Conservation (phyloP, 2,797 vertebrate species). For the Falco novaeseelandiae region DNA sequence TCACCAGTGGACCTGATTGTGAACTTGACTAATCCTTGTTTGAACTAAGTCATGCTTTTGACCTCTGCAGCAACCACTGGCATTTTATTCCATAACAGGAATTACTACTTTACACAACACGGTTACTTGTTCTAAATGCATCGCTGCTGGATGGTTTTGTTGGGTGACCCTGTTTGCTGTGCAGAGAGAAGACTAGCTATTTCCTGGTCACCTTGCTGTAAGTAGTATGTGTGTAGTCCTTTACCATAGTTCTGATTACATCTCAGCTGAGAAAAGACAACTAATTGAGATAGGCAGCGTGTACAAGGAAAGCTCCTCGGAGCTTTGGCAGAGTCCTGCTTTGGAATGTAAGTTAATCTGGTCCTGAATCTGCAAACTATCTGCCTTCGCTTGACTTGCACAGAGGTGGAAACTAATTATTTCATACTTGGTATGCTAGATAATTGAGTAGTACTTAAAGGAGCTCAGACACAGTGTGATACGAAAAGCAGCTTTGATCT, state of each 20-base stretch:
- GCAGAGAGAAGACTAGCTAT: too few relatives aligned
- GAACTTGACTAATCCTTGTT: neutral
- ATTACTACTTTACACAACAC: accelerated
- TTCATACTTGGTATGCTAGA: neutral
- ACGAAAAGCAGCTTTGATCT: neutral
- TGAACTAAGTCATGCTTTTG: neutral
- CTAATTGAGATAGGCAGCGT: neutral
- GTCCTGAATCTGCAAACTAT: neutral
- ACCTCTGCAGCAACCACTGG: neutral
- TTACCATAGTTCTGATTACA: neutral
- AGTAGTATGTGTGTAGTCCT: neutral
- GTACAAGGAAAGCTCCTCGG: neutral
- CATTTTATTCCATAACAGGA: accelerated
- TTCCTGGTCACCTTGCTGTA: neutral
- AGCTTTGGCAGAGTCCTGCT: neutral
- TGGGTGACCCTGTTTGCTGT: too few relatives aligned
- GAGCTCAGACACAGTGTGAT: neutral
- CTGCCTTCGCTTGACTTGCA: neutral
- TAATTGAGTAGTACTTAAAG: too few relatives aligned
- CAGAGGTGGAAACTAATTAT: neutral
- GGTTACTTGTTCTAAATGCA: neutral
- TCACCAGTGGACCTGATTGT: neutral
- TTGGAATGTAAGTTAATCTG: neutral
- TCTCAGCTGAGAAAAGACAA: neutral
- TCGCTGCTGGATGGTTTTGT: accelerated